Evolutionary conservation across 2,113 vertebrate species (phyloP).

Genomic region (Anarrhichthys ocellatus): DNA sequence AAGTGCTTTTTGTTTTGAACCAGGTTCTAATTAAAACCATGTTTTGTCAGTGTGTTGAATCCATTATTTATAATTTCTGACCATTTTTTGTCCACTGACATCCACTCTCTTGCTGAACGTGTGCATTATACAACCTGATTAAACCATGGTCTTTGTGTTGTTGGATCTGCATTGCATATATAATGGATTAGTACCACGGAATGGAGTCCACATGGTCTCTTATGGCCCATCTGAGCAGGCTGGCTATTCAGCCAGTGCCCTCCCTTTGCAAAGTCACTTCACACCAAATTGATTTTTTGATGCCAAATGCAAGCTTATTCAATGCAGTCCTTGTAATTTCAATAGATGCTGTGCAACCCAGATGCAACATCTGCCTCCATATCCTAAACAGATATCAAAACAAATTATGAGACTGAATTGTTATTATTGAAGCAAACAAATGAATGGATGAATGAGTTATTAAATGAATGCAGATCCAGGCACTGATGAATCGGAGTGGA

Average conservation of each 20-base stretch:
- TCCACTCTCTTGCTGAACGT: slow-evolving; percentile 63
- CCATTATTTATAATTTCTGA: slow-evolving; percentile 66
- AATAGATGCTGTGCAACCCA: slow-evolving; percentile 66
- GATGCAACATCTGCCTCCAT: slow-evolving; percentile 61
- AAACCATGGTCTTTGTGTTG: slow-evolving; percentile 64
- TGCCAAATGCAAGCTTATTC: slow-evolving; percentile 64
- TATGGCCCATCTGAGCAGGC: slow-evolving; percentile 57
- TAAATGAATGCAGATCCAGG: slow-evolving; percentile 14
- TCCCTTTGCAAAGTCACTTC: slow-evolving; percentile 61
- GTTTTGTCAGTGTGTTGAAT: slow-evolving; percentile 76
- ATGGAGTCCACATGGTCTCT: slow-evolving; percentile 56
- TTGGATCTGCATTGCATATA: slow-evolving; percentile 73
- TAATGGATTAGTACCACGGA: slow-evolving; percentile 61
- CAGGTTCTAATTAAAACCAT: slow-evolving; percentile 74
- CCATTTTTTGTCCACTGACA: slow-evolving; percentile 56
- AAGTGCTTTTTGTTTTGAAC: slow-evolving; percentile 71
- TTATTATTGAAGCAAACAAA: slow-evolving; percentile 41
- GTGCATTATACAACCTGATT: slow-evolving; percentile 67
- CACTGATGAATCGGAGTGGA: not conserved
- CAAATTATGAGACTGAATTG: slow-evolving; percentile 33
- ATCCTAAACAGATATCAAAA: slow-evolving; percentile 44
- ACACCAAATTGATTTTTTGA: slow-evolving; percentile 71
- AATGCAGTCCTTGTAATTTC: slow-evolving; percentile 61
- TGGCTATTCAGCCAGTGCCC: slow-evolving; percentile 54
- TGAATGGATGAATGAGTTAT: slow-evolving; percentile 27